Evolutionary conservation across 1,140 invertebrate genomes (phyloP).

Genomic region (Drosophila athabasca): DNA sequence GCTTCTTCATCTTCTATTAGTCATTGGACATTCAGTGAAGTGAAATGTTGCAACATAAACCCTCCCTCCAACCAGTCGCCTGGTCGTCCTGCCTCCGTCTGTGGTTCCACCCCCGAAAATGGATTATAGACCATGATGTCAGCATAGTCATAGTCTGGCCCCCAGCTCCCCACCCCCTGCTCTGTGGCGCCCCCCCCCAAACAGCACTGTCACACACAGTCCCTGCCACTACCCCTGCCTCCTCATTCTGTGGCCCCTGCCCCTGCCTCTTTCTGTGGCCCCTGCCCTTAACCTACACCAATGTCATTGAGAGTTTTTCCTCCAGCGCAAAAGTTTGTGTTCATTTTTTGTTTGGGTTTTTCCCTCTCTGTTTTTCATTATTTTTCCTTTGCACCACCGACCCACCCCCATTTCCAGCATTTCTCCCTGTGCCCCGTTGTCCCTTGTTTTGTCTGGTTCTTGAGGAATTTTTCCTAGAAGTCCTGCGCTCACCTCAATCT

Average conservation of each 20-base stretch:
- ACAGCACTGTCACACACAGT: neutral
- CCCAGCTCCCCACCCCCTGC: too few species aligned
- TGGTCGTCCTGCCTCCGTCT: neutral
- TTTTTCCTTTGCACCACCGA: neutral
- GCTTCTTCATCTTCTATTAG: constrained; percentile 48
- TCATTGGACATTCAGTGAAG: constrained; percentile 53
- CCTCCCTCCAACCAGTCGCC: constrained; percentile 4
- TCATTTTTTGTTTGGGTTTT: constrained; percentile 51
- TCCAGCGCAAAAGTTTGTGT: constrained; percentile 24
- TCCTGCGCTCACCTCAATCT: too few species aligned
- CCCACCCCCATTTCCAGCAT: neutral
- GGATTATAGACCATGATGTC: constrained; percentile 47
- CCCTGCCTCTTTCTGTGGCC: neutral
- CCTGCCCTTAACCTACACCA: constrained; percentile 41
- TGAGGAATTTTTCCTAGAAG: neutral
- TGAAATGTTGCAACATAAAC: constrained; percentile 65
- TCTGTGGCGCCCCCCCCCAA: too few species aligned
- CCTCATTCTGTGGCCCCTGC: neutral
- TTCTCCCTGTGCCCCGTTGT: neutral
- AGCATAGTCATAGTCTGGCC: constrained; percentile 32
- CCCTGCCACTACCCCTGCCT: neutral
- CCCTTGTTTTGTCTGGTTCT: constrained; percentile 37
- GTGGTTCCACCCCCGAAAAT: constrained; percentile 20
- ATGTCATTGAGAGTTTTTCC: constrained; percentile 42
- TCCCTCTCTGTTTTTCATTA: neutral